Percentiles rank a stretch among this genome's conserved stretches.
These are phyloP conservation scores for Sorex maritimensis DNA, from an alignment of 2,797 vertebrate species.

Conservation along the genomic window DNA sequence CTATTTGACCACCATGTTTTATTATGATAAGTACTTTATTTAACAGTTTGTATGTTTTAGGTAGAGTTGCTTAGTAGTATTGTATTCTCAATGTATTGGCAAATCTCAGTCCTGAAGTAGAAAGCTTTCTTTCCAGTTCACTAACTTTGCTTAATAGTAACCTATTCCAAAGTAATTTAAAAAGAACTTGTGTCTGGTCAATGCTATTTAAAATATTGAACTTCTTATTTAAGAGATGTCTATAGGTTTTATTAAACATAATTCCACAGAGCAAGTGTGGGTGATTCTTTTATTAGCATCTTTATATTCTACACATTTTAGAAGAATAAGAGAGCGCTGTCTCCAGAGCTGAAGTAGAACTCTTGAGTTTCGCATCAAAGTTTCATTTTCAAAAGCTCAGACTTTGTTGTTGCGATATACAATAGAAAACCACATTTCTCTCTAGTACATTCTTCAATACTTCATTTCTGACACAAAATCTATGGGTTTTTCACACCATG, in stretches of 20 bases:
- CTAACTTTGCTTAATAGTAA: not conserved
- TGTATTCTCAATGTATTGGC: not conserved
- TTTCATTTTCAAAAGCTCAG: not conserved
- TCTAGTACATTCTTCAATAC: not conserved
- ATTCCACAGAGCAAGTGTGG: not conserved
- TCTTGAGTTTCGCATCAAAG: not conserved
- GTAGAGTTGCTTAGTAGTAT: not conserved
- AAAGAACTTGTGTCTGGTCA: not conserved
- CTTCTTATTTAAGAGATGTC: not conserved
- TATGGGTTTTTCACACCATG: not conserved
- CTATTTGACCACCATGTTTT: not conserved
- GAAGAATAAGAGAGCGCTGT: not conserved
- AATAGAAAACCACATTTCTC: not conserved
- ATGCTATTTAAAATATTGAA: conserved; percentile 6
- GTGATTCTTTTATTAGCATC: not conserved
- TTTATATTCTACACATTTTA: not conserved
- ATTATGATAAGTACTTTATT: not conserved
- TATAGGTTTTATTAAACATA: not conserved
- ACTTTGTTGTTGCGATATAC: not conserved
- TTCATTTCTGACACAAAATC: conserved; percentile 2
- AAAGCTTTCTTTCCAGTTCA: not conserved
- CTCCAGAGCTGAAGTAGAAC: not conserved
- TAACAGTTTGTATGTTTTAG: not conserved
- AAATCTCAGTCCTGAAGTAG: not conserved
- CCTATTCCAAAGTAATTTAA: not conserved